A percentile compares a stretch with the other conserved stretches of the same genome.
Conservation (phyloP, 2,888 invertebrate genomes). For the Drosophila prolongata region DNA sequence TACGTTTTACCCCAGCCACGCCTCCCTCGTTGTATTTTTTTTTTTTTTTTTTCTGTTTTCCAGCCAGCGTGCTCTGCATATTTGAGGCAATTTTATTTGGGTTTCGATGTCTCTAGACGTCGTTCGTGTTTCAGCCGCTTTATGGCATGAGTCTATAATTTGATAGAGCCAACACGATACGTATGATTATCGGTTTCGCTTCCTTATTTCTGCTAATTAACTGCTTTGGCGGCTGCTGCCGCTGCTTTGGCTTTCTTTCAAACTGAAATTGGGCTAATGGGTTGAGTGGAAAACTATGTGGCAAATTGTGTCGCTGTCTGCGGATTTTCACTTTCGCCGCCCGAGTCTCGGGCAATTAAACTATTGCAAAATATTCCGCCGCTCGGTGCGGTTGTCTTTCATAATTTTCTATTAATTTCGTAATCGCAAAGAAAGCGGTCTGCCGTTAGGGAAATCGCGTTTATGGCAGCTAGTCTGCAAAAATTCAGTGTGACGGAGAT, state of each 20-base stretch:
- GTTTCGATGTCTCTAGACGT: constrained; percentile 71
- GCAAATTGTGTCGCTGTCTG: constrained; percentile 39
- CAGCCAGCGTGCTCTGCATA: constrained; percentile 50
- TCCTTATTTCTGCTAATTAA: constrained; percentile 75
- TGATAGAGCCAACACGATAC: constrained; percentile 59
- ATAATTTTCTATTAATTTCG: constrained; percentile 48
- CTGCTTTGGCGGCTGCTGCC: constrained; percentile 48
- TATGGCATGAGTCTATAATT: constrained; percentile 65
- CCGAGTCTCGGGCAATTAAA: constrained; percentile 51
- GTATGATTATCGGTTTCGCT: constrained; percentile 67
- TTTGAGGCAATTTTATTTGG: constrained; percentile 58
- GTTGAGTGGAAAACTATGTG: constrained; percentile 21
- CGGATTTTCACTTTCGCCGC: constrained; percentile 66
- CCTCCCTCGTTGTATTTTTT: constrained; percentile 5
- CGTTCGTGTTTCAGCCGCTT: constrained; percentile 32
- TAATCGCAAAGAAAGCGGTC: constrained; percentile 60
- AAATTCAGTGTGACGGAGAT: background rate
- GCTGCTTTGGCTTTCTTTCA: constrained; percentile 51
- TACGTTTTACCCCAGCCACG: constrained; percentile 55
- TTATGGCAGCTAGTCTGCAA: constrained; percentile 15
- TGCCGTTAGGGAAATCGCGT: constrained; percentile 51
- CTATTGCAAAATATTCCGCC: constrained; percentile 61
- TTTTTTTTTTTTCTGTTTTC: background rate
- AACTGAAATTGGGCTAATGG: constrained; percentile 61
- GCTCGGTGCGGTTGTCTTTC: constrained; percentile 27